A percentile compares a stretch with the other conserved stretches of the same genome.
Conservation (phyloP, 1,140 invertebrate species). For the Glossosoma conforme region DNA sequence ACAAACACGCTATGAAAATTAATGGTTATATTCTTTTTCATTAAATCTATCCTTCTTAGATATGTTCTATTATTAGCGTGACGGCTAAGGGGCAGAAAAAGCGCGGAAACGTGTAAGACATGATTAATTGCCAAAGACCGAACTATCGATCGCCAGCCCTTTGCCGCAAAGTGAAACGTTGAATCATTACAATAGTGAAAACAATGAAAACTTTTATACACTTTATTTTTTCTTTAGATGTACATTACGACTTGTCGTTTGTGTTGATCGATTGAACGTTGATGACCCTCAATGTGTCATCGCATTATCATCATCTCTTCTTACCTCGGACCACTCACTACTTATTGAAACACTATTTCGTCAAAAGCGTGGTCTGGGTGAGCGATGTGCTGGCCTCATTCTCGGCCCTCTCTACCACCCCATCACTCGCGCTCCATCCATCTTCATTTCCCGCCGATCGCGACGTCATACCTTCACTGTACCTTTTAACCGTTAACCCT, state of each 20-base stretch:
- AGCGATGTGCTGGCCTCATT: neutral
- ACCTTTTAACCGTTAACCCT: too few relatives aligned
- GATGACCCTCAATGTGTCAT: constrained; percentile 3
- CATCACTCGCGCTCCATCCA: constrained; percentile 1
- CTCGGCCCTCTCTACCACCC: neutral
- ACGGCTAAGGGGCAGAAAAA: neutral
- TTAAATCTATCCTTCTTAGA: neutral
- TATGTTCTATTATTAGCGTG: neutral
- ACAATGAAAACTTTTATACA: neutral
- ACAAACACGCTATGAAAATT: constrained; percentile 12
- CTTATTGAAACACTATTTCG: neutral
- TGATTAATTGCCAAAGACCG: too few relatives aligned
- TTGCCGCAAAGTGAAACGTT: neutral
- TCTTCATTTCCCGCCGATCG: constrained; percentile 2
- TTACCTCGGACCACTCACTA: neutral
- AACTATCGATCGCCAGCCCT: too few relatives aligned
- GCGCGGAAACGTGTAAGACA: neutral
- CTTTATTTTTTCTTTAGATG: neutral
- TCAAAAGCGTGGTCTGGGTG: neutral
- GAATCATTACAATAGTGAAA: neutral
- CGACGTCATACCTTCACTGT: too few relatives aligned
- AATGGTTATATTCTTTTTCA: constrained; percentile 6
- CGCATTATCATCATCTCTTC: neutral
- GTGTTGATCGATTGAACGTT: constrained; percentile 1
- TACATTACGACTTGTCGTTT: neutral